phyloP scores from a whole-genome alignment of 2,113 vertebrate genomes.

The Nestor notabilis region DNA sequence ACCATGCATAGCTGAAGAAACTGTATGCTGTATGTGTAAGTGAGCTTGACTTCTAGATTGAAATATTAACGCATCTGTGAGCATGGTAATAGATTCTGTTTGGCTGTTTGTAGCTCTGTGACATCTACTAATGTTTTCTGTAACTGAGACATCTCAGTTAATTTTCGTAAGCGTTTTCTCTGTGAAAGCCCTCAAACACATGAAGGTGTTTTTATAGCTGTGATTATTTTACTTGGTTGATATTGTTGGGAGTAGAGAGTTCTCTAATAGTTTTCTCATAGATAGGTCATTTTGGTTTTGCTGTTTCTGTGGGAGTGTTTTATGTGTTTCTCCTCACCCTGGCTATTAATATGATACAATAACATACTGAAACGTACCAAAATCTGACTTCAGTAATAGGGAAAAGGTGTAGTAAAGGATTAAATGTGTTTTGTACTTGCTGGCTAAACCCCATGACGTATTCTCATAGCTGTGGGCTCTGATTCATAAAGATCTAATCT shows the following conservation, averaged over 20 bases:
- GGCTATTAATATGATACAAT: background rate
- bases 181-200: background rate
- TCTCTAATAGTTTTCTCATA: background rate
- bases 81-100: background rate
- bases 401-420: background rate
- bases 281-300: background rate
- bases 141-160: background rate
- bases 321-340: background rate
- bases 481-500: slow-evolving; percentile 24
- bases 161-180: background rate
- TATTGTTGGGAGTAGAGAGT: background rate
- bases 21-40: background rate
- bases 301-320: background rate
- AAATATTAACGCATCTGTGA: background rate
- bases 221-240: background rate
- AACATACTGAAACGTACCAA: background rate
- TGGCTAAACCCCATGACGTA: background rate
- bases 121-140: background rate
- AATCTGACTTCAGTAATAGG: background rate
- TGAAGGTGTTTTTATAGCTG: background rate
- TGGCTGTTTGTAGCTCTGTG: background rate
- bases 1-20: background rate
- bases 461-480: background rate
- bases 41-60: background rate
- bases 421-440: background rate